phyloP scores from a whole-genome alignment of 2,113 vertebrate genomes.

The Muntiacus reevesi region DNA sequence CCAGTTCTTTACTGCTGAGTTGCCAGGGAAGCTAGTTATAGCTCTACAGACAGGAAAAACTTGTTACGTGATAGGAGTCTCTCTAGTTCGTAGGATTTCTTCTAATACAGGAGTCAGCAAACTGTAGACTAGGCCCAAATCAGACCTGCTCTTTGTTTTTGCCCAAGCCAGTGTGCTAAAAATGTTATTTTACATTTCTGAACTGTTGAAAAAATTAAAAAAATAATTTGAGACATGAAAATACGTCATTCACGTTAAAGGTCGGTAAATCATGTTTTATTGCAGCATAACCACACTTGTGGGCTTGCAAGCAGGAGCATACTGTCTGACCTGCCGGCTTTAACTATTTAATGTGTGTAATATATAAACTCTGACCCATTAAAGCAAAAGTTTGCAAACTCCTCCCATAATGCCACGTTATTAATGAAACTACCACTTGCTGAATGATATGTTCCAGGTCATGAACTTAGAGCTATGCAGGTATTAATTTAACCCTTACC shows the following conservation, averaged over 20 bases:
- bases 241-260: background rate
- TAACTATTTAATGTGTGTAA: background rate
- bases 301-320: background rate
- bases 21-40: background rate
- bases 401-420: background rate
- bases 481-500: background rate
- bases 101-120: background rate
- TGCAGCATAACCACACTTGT: background rate
- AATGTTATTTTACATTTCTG: background rate
- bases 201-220: background rate
- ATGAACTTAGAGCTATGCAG: background rate
- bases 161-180: background rate
- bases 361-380: background rate
- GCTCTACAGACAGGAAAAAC: background rate
- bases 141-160: background rate
- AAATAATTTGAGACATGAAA: background rate
- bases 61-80: background rate
- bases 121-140: background rate
- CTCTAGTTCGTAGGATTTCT: background rate
- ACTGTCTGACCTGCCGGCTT: background rate
- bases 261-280: background rate
- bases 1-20: background rate
- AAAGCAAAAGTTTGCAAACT: background rate
- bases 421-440: background rate
- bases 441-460: background rate